Percentiles rank a stretch among this genome's conserved stretches.
Conservation (phyloP, 2,888 invertebrate species). For the Drosophila silvestris region DNA sequence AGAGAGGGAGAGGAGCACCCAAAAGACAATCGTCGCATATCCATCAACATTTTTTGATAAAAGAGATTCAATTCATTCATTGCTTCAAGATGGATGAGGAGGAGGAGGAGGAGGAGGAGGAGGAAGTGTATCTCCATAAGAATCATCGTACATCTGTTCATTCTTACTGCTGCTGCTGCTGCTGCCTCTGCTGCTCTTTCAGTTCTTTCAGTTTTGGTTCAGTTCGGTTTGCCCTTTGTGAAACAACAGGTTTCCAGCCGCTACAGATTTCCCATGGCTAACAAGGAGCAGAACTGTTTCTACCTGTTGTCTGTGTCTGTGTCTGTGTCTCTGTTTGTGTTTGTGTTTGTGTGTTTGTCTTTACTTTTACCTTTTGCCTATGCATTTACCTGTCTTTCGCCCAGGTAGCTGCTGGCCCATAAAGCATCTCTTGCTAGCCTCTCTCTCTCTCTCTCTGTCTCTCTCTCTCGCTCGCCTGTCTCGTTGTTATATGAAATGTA, state of each 20-base stretch:
- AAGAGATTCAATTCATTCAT: conserved; percentile 73
- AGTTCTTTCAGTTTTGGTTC: conserved; percentile 12
- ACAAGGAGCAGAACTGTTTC: conserved; percentile 59
- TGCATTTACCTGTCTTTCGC: conserved; percentile 37
- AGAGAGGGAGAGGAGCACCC: conserved; percentile 37
- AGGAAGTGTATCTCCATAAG: conserved; percentile 37
- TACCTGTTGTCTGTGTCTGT: conserved; percentile 54
- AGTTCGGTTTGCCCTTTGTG: conserved; percentile 49
- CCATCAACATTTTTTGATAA: conserved; percentile 52
- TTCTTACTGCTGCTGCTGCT: conserved; percentile 9
- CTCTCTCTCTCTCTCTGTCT: neutral
- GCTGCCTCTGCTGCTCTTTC: conserved; percentile 22
- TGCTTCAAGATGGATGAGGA: conserved; percentile 25
- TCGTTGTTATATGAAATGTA: conserved; percentile 50
- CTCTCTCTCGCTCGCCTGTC: neutral
- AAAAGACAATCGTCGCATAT: conserved; percentile 21
- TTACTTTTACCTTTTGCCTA: conserved; percentile 47
- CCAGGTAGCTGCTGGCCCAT: conserved; percentile 64
- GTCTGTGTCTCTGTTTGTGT: neutral
- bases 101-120: conserved; percentile 44
- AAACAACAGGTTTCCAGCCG: conserved; percentile 73
- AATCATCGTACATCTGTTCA: conserved; percentile 69
- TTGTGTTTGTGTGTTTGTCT: conserved; percentile 35
- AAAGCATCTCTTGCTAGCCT: conserved; percentile 60
- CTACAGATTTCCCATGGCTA: conserved; percentile 77